Evolutionary conservation across 2,113 vertebrate species (phyloP), one percentile per base, ranked within the genome.

Genomic region (Chaetops frenatus): DNA sequence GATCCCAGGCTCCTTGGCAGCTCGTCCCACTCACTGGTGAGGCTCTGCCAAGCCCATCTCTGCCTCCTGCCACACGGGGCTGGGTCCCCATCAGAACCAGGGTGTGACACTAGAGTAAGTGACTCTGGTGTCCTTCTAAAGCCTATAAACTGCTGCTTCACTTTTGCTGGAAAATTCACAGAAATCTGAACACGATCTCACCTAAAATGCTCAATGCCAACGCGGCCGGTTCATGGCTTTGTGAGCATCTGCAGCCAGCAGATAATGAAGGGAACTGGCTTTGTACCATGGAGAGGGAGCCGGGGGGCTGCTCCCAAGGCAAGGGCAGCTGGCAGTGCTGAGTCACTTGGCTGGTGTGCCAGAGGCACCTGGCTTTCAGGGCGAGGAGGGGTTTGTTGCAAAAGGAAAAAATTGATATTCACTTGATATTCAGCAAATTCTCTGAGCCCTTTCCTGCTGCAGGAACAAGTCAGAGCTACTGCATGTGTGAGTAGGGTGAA

Each of bases 151-250:
- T 57, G 40, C 48, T 24, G 47, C 38, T 78, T 56, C 11, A 0
- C 10, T 81, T 78, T 29, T n/a, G 35, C 44, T 72, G 73, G 23
- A 72, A 61, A 83, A 51, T 4, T 38, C 50, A 33, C 71, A 51
- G 50, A 73, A 58, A 51, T n/a, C 38, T 45, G 71, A 66, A 22
- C 27, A 1, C 12, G 28, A 36, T 42, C 42, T 45, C 8, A 5
- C 51, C 54, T 38, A 14, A 92, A 92, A 73, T 1, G 7, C 7
- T 13, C 60, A 1, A 0, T 17, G 24, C 78, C 3, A 0, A 15
- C 6, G 71, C 0, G 0, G 60, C 19, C 7, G 33, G 38, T 62
- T 70, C 71, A 7, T 4, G 23, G 71, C 74, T 62, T 44, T 35
- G 7, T 1, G 47, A 73, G 11, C 81, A 53, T 29, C 77, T 64